Percentiles rank a stretch among this genome's conserved stretches.
Evolutionary conservation across 2,113 vertebrate species (phyloP).

Genomic region (Chionodraco myersi): DNA sequence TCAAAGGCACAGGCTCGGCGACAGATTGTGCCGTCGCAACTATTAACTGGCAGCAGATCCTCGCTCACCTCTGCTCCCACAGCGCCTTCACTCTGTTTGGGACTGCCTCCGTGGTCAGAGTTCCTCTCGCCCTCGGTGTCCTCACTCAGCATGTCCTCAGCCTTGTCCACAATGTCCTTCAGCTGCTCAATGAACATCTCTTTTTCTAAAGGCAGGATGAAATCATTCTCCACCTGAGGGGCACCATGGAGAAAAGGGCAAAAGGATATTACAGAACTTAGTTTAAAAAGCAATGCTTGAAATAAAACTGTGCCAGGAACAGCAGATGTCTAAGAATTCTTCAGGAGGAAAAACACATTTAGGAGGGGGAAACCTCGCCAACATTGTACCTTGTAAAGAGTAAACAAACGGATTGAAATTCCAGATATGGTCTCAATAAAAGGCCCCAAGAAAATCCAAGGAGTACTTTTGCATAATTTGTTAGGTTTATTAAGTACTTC

Average conservation of each 20-base stretch:
- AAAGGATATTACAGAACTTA: neutral
- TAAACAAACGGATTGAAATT: neutral
- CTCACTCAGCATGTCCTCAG: constrained; percentile 97
- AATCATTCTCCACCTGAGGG: constrained; percentile 94
- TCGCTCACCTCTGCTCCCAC: constrained; percentile 85
- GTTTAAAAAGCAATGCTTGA: neutral
- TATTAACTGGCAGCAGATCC: constrained; percentile 39
- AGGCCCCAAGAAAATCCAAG: neutral
- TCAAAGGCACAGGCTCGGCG: constrained; percentile 19
- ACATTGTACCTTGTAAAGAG: neutral
- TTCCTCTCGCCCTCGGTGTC: constrained; percentile 91
- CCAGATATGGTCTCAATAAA: neutral
- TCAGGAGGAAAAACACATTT: neutral
- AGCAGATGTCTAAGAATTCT: neutral
- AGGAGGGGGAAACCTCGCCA: neutral
- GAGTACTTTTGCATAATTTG: neutral
- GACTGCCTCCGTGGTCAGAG: constrained; percentile 86
- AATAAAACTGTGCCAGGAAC: neutral
- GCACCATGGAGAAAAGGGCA: neutral
- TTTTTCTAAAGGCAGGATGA: constrained; percentile 93
- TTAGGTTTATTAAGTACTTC: neutral
- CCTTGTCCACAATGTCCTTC: constrained; percentile 98
- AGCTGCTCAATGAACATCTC: constrained; percentile 98
- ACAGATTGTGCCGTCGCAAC: no score
- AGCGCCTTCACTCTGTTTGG: constrained; percentile 83